These are phyloP conservation scores for Alces alces DNA, from an alignment of 2,113 vertebrate species.

Conservation along the genomic window DNA sequence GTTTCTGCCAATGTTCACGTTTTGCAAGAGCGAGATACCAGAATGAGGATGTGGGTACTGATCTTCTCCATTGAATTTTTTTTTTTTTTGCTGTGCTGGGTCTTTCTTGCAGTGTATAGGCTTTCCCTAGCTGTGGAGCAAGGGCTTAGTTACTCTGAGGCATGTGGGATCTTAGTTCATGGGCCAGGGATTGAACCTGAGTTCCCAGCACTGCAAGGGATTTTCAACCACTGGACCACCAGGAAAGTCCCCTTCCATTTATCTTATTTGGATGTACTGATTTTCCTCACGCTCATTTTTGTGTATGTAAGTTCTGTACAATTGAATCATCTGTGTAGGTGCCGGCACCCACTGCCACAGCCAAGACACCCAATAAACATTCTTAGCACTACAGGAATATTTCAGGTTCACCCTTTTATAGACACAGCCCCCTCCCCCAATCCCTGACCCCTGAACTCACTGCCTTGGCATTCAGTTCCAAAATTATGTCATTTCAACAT, in stretches of 20 bases:
- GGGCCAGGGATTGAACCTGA: background rate
- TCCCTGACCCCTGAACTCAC: background rate
- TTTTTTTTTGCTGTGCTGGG: background rate
- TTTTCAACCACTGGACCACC: background rate
- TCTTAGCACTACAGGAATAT: fast-evolving
- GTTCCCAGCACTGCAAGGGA: background rate
- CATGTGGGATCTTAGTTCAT: background rate
- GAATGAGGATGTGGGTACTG: fast-evolving
- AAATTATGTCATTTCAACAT: background rate
- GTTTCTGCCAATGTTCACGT: background rate
- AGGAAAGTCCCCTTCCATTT: background rate
- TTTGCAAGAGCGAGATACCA: background rate
- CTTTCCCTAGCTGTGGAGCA: background rate
- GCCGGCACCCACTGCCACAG: background rate
- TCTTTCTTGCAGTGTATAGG: background rate
- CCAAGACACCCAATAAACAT: background rate
- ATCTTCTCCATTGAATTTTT: background rate
- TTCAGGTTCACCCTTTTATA: background rate
- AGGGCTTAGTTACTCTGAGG: background rate
- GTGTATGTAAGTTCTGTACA: too few species aligned
- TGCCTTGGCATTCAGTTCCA: background rate
- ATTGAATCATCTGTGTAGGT: fast-evolving
- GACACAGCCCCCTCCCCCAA: background rate
- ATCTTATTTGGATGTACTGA: fast-evolving
- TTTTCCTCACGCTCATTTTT: too few species aligned